These are phyloP conservation scores for Polylopha cassiicola DNA, from an alignment of 2,888 invertebrate genomes.

Conservation along the genomic window DNA sequence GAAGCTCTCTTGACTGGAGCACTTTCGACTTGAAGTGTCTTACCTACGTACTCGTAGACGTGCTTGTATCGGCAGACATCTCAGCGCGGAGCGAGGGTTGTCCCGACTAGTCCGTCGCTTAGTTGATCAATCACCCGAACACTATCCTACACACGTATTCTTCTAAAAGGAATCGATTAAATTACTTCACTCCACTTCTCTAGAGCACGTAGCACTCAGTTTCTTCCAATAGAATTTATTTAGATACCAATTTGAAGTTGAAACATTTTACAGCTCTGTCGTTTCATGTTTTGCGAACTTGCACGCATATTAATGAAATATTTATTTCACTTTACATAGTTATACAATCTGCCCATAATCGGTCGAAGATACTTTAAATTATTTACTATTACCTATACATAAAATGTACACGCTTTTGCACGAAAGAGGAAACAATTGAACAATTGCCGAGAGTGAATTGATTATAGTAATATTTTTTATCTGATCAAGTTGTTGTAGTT, in stretches of 20 bases:
- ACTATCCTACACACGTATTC: conserved; percentile 5
- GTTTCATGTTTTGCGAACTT: background rate
- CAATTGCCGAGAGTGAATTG: conserved; percentile 1
- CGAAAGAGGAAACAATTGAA: too few species aligned
- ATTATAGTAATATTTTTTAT: background rate
- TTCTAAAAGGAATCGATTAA: conserved; percentile 12
- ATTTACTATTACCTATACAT: background rate
- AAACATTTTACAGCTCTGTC: conserved; percentile 2
- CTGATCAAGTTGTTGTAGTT: conserved; percentile 5
- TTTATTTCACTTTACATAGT: background rate
- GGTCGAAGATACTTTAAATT: conserved; percentile 1
- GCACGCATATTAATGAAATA: background rate
- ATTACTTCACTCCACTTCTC: conserved; percentile 6
- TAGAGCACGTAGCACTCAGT: background rate
- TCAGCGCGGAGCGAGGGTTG: conserved; percentile 20
- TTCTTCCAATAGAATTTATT: background rate
- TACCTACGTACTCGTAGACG: conserved; percentile 10
- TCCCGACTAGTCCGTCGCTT: conserved; percentile 21
- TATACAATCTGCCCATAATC: background rate
- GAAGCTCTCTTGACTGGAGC: conserved; percentile 38
- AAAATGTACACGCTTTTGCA: too few species aligned
- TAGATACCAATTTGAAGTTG: background rate
- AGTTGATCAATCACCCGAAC: conserved; percentile 14
- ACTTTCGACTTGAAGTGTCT: conserved; percentile 29
- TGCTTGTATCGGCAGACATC: background rate